These are phyloP conservation scores for Chaenocephalus aceratus DNA, from an alignment of 2,113 vertebrate genomes.

Conservation along the genomic window DNA sequence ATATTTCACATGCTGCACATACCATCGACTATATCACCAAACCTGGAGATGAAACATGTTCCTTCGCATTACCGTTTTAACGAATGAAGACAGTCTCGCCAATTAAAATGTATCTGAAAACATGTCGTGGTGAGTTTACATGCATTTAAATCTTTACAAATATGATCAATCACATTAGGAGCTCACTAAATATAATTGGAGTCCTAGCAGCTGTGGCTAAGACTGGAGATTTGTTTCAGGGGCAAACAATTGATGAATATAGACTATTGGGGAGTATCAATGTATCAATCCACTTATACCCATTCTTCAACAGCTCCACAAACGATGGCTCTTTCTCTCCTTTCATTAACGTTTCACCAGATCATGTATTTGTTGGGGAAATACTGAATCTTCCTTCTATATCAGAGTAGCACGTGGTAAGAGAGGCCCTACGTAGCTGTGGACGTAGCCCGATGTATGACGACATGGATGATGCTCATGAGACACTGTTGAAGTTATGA, in stretches of 20 bases:
- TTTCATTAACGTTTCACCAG: background rate
- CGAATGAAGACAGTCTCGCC: background rate
- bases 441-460: no score
- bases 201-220: background rate
- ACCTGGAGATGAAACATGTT: slow-evolving; percentile 3
- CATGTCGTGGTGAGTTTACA: background rate
- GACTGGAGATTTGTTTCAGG: background rate
- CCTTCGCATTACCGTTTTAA: slow-evolving; percentile 5
- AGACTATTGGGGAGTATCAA: no score
- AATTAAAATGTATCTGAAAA: slow-evolving; percentile 6
- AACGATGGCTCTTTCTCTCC: background rate
- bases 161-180: background rate
- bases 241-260: background rate
- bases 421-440: no score
- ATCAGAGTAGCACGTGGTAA: no score
- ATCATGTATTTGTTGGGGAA: background rate
- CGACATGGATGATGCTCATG: no score
- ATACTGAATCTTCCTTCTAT: no score
- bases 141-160: background rate
- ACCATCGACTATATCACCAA: background rate
- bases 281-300: no score
- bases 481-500: no score
- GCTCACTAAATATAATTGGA: background rate
- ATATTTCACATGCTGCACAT: slow-evolving; percentile 18
- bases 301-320: background rate